Conservation (phyloP, 2,113 vertebrate species). For the Marmota monax region DNA sequence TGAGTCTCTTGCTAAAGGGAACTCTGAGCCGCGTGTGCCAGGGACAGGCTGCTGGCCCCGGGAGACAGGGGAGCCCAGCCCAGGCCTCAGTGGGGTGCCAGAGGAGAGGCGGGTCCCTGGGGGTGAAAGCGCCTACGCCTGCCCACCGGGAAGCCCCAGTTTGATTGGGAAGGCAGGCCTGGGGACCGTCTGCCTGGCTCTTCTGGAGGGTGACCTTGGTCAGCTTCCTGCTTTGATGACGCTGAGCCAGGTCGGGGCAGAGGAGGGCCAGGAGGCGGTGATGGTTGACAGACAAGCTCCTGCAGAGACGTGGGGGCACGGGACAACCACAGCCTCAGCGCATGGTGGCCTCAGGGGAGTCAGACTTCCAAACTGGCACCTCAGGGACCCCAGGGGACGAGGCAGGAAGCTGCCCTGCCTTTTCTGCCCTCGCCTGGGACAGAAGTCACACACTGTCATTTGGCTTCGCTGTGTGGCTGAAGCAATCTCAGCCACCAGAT, state of each 20-base stretch:
- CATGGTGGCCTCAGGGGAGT: not conserved
- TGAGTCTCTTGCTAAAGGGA: not conserved
- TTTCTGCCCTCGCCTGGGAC: not conserved
- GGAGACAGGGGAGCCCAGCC: not conserved
- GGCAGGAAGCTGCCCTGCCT: not conserved
- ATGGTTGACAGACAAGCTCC: not conserved
- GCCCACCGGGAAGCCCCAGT: not conserved
- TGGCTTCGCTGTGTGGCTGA: too few species aligned
- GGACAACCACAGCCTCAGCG: not conserved
- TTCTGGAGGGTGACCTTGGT: not conserved
- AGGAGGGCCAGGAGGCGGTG: not conserved
- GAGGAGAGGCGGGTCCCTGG: not conserved
- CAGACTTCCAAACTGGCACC: not conserved
- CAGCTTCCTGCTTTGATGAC: not conserved
- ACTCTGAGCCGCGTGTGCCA: not conserved
- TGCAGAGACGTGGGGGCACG: not conserved
- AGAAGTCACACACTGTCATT: not conserved
- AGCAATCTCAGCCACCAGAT: not conserved
- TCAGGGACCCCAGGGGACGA: not conserved
- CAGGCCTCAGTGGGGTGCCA: not conserved
- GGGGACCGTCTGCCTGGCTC: not conserved
- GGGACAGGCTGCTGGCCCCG: not conserved
- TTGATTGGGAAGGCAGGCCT: not conserved
- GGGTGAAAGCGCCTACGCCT: not conserved
- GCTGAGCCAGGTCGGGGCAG: not conserved